A percentile compares a stretch with the other conserved stretches of the same genome.
Evolutionary conservation across 2,888 invertebrate species (phyloP).

Genomic region (Caenorhabditis angaria): DNA sequence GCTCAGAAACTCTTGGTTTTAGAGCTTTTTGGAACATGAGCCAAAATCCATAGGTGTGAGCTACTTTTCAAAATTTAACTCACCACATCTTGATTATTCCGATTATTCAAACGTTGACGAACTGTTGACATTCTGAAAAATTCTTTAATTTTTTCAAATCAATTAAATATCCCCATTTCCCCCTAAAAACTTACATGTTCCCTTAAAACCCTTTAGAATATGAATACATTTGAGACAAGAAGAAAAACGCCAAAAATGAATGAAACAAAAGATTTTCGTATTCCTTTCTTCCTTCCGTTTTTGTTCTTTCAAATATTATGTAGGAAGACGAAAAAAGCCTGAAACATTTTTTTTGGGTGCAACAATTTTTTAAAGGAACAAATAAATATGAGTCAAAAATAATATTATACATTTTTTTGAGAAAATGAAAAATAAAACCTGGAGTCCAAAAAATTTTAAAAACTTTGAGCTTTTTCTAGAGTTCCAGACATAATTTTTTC

Average conservation of each 20-base stretch:
- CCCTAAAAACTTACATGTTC: not conserved
- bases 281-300: not conserved
- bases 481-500: too few relatives aligned
- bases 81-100: not conserved
- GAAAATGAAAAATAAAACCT: too few relatives aligned
- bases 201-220: not conserved
- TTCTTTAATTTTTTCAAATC: not conserved
- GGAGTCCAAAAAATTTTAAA: too few relatives aligned
- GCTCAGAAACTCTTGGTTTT: too few relatives aligned
- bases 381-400: not conserved
- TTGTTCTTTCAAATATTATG: not conserved
- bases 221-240: not conserved
- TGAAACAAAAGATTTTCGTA: not conserved
- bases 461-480: too few relatives aligned
- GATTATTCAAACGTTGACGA: slow-evolving; percentile 1
- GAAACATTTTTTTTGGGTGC: not conserved
- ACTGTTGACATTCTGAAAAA: not conserved
- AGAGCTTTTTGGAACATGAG: too few relatives aligned
- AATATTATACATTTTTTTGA: too few relatives aligned
- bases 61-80: not conserved
- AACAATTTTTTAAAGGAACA: not conserved
- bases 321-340: not conserved
- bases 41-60: too few relatives aligned
- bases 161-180: not conserved
- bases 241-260: not conserved